Evolutionary conservation across 2,888 invertebrate genomes (phyloP), one percentile per base, ranked within the genome.

Genomic region (Yponomeuta plumbellus): DNA sequence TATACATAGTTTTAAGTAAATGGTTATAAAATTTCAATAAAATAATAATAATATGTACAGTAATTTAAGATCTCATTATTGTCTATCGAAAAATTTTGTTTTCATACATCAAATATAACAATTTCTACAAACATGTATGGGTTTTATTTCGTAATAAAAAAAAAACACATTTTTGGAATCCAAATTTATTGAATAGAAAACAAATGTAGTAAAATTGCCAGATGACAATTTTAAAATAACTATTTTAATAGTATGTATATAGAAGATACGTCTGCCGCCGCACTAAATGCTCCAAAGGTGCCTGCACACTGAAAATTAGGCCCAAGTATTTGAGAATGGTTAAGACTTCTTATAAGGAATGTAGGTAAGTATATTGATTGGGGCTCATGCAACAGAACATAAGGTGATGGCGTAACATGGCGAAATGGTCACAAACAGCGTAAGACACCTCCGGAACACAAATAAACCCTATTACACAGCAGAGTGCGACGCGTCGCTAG

Each of bases 161-260:
- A 61, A 13, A 6, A 21, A 0, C 58, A 13, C 2, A 76, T 64
- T 70, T 82, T 64, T 80, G 83, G 87, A 88, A 86, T 89, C 87
- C 86, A 90, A 90, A 71, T 86, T 88, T 91, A 89, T 88, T 89
- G 86, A 89, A 88, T 89, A 90, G 83, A 89, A 90, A 91, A 89
- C 87, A 86, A 84, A 88, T 84, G 81, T 86, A 87, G 84, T 86
- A 86, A 85, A 88, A 86, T 86, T 84, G 85, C 85, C 86, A 76
- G 83, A 75, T 85, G 86, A 85, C 88, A 88, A 88, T 88, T 88
- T 74, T 83, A 84, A 86, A 85, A 85, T 83, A 78, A 81, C 84
- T 85, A 87, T 83, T 77, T 75, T 79, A 82, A 82, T 84, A 85
- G 82, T 83, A 86, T 77, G 82, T 83, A 86, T 77, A 66, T 77